Evolutionary conservation across 2,888 invertebrate species (phyloP).

Genomic region (Sceliomorpha sp.): DNA sequence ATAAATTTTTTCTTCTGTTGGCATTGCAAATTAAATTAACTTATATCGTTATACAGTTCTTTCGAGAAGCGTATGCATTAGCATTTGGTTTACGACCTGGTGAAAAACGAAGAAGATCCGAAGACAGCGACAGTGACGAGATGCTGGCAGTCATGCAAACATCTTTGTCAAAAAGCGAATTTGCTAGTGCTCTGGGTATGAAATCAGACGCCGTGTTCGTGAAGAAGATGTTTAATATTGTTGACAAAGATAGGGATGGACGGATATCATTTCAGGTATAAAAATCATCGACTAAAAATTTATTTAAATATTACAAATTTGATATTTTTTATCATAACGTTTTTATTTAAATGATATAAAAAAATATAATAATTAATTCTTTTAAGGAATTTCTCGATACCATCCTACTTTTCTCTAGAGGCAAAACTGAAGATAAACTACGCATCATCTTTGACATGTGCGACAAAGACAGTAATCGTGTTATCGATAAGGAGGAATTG

Average conservation of each 20-base stretch:
- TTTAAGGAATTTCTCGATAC: conserved; percentile 94
- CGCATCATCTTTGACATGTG: conserved; percentile 99
- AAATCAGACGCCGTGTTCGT: conserved; percentile 96
- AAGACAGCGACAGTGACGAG: conserved; percentile 88
- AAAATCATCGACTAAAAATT: no score
- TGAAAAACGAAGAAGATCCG: conserved; percentile 86
- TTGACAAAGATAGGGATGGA: conserved; percentile 96
- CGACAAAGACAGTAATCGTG: conserved; percentile 95
- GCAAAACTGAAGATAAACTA: conserved; percentile 95
- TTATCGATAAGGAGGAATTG: conserved; percentile 95
- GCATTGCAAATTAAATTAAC: no score
- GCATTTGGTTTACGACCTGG: conserved; percentile 95
- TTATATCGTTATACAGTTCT: no score
- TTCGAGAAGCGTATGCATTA: conserved; percentile 96
- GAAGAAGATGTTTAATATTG: conserved; percentile 98
- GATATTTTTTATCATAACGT: conserved; percentile 4
- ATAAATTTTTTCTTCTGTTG: no score
- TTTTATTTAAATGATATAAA: conserved; percentile 13
- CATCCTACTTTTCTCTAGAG: conserved; percentile 94
- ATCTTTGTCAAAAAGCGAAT: conserved; percentile 93
- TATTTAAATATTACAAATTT: no score
- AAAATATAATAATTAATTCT: conserved; percentile 5
- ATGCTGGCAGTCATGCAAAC: conserved; percentile 96
- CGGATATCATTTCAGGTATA: conserved; percentile 93
- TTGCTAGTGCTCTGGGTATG: conserved; percentile 97